A percentile compares a stretch with the other conserved stretches of the same genome.
phyloP scores from a whole-genome alignment of 2,797 vertebrate genomes.

The Myiotriccus ornatus region DNA sequence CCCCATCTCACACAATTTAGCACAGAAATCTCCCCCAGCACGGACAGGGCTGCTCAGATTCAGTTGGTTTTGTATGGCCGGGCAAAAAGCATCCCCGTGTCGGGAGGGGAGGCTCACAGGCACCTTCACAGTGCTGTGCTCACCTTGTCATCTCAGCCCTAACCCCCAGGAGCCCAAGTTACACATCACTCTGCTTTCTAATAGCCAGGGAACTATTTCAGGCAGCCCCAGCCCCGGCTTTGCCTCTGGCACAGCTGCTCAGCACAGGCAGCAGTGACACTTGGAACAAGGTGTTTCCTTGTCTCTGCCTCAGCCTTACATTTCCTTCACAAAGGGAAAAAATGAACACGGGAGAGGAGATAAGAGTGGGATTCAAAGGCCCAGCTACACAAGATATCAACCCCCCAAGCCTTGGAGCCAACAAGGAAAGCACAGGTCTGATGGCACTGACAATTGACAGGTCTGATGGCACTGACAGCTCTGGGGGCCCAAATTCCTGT shows the following conservation, averaged over 20 bases:
- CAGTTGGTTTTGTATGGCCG: not conserved
- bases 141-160: not conserved
- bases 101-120: not conserved
- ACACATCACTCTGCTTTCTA: not conserved
- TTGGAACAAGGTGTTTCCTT: not conserved
- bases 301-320: not conserved
- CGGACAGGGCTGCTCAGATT: rapidly evolving
- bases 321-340: not conserved
- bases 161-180: not conserved
- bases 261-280: not conserved
- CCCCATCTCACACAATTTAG: not conserved
- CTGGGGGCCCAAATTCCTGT: not conserved
- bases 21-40: not conserved
- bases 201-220: not conserved
- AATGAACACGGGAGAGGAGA: not conserved
- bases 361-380: not conserved
- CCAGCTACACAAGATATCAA: not conserved
- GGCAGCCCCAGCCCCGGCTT: not conserved
- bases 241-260: not conserved
- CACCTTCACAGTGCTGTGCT: not conserved
- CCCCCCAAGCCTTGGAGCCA: not conserved
- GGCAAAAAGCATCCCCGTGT: not conserved
- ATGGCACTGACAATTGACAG: not conserved
- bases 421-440: not conserved
- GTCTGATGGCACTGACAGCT: not conserved